Base-by-base conservation (phyloP, 2,888 invertebrate genomes). In the Ennomos quercinarius region DNA sequence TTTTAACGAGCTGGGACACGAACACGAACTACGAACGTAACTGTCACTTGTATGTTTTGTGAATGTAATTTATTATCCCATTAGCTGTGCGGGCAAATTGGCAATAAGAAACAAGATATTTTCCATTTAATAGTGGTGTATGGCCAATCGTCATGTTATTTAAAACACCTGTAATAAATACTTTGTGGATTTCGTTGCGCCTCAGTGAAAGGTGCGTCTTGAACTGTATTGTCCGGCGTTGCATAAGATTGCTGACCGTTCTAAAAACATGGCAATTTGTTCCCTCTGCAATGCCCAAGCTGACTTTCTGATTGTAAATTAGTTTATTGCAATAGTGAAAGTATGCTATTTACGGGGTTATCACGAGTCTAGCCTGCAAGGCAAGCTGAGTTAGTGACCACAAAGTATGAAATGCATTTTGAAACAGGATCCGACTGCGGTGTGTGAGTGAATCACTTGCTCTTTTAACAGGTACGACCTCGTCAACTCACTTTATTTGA, bases 401-500 rank as follows among this genome's bases (percentile, higher is more conserved):
- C 52, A 59, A 54, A 35, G 40, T 54, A 39, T 27, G 47, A 52
- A 58, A 56, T 61, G 27, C 53, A 51, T 67, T 67, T 63, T 71
- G 63, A 66, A 74, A 66, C 68, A 76, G 80, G 77, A 83, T 81
- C 75, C 68, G 71, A 70, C 74, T 81, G 76, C 68, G 71, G 70
- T 75, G 67, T 75, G 67, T 64, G 44, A 63, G 70, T 76, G 77
- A 79, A 77, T 74, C 74, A 73, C 70, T 72, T 73, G 75, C 69
- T 76, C 71, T 78, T 77, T 58, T 70, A 71, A 70, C 55, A 71
- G 72, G 69, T 63, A 68, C 71, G 74, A 79, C 77, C 80, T 81
- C 72, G 72, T 51, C 64, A 71, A 73, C 71, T 81, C 76, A 71
- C 87, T 88, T 88, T 87, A 87, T 84, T 86, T 83, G 81, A 84